phyloP scores from a whole-genome alignment of 2,888 invertebrate genomes.

The Xestia c-nigrum region DNA sequence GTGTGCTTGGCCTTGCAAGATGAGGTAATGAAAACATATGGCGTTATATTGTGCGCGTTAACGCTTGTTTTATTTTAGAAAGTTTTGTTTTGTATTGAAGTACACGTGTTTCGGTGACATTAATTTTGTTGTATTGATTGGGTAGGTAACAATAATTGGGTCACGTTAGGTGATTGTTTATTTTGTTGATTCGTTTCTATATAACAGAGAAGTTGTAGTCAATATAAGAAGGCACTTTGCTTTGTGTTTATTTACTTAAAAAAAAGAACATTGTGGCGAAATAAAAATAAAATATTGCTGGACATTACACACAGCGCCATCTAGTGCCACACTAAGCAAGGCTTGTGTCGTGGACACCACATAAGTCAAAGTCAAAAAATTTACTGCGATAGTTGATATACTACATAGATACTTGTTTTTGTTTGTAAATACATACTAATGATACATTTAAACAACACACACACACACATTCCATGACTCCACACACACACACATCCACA shows the following conservation, averaged over 20 bases:
- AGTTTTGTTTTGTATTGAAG: slow-evolving; percentile 24
- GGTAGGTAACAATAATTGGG: slow-evolving; percentile 1
- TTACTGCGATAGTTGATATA: too few species aligned
- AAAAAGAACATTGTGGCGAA: background rate
- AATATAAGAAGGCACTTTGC: background rate
- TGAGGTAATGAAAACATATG: slow-evolving; percentile 53
- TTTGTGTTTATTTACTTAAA: background rate
- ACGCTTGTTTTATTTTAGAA: slow-evolving; percentile 24
- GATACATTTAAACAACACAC: too few species aligned
- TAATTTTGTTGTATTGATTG: slow-evolving; percentile 28
- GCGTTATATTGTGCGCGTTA: slow-evolving; percentile 41
- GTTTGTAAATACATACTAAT: too few species aligned
- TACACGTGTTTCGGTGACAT: slow-evolving; percentile 19
- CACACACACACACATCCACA: too few species aligned
- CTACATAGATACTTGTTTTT: too few species aligned
- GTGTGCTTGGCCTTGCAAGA: slow-evolving; percentile 40
- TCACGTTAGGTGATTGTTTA: background rate
- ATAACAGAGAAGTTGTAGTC: background rate
- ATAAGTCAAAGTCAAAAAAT: too few species aligned
- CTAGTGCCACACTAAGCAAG: too few species aligned
- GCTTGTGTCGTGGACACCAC: too few species aligned
- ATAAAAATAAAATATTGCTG: too few species aligned
- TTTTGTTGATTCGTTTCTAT: background rate
- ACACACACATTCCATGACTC: too few species aligned
- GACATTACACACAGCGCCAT: too few species aligned